These are phyloP conservation scores for Caenorhabditis remanei DNA, from an alignment of 1,140 invertebrate species.

Conservation along the genomic window DNA sequence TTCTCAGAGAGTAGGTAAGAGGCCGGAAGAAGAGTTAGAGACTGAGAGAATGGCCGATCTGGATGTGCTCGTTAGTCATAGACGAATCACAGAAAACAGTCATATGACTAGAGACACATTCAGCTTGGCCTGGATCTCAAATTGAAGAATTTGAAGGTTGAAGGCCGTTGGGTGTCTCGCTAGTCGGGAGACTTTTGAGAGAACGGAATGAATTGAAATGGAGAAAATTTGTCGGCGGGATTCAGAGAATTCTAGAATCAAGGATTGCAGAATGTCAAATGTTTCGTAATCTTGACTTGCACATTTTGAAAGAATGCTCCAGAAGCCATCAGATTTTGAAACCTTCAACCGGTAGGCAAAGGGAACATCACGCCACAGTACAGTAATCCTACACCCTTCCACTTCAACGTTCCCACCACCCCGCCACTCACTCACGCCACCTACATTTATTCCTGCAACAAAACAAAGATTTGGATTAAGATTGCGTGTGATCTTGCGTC, in stretches of 20 bases:
- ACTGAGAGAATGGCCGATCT: conserved; percentile 46
- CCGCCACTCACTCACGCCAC: background rate
- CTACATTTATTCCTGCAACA: background rate
- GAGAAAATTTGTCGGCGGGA: too few relatives aligned
- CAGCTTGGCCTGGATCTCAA: conserved; percentile 57
- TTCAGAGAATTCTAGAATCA: too few relatives aligned
- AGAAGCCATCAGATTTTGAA: too few relatives aligned
- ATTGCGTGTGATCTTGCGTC: background rate
- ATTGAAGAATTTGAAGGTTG: background rate
- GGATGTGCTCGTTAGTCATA: conserved; percentile 59
- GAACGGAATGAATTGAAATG: background rate
- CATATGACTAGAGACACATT: conserved; percentile 63
- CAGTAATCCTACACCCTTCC: too few relatives aligned
- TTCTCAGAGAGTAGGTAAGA: background rate
- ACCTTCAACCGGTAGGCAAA: too few relatives aligned
- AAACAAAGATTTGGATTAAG: conserved; percentile 6
- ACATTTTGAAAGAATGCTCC: too few relatives aligned
- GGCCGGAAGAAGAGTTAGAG: background rate
- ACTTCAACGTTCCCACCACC: too few relatives aligned
- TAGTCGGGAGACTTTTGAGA: background rate
- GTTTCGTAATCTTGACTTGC: too few relatives aligned
- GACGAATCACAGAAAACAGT: background rate
- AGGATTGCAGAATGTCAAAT: too few relatives aligned
- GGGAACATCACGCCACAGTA: too few relatives aligned
- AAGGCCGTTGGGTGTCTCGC: background rate